phyloP scores from a whole-genome alignment of 2,888 invertebrate genomes.

The Gortyna flavago region DNA sequence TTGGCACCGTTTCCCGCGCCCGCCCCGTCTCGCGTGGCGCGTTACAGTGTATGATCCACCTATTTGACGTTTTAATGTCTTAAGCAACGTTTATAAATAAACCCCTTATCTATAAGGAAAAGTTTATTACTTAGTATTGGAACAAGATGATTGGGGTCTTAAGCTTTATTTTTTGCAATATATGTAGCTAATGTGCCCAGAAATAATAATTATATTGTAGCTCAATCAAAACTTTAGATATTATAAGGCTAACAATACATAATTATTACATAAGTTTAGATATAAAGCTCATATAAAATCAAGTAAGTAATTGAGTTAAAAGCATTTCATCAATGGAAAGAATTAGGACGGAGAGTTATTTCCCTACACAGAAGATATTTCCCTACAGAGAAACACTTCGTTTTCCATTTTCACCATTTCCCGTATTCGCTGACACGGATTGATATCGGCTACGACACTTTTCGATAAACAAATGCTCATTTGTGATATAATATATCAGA shows the following conservation, averaged over 20 bases:
- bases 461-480: neutral
- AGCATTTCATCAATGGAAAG: neutral
- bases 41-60: no score
- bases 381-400: conserved; percentile 14
- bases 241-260: neutral
- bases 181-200: neutral
- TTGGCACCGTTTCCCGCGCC: no score
- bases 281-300: neutral
- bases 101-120: neutral
- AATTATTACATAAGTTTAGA: neutral
- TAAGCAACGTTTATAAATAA: neutral
- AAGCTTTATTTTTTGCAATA: neutral
- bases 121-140: neutral
- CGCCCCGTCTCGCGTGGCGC: no score
- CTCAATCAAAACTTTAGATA: neutral
- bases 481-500: neutral
- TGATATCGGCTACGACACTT: neutral
- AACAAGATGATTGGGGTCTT: neutral
- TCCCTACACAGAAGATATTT: no score
- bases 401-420: conserved; percentile 26
- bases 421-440: neutral
- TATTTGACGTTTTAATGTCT: neutral
- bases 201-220: neutral
- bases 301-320: neutral
- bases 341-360: neutral